Conservation (phyloP, 2,797 vertebrate genomes). For the Synaphobranchus kaupii region DNA sequence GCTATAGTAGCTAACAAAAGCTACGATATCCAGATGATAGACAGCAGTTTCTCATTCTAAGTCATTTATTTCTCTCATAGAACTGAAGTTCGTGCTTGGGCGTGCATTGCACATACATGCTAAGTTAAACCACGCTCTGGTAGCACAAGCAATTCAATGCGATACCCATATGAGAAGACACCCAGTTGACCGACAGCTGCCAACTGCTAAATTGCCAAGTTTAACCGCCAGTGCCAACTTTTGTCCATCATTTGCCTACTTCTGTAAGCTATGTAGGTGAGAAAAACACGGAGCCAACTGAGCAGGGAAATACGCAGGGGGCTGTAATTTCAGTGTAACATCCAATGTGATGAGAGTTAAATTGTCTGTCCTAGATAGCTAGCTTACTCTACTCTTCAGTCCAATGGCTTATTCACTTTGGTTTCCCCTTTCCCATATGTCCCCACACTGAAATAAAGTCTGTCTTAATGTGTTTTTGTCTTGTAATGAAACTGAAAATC, state of each 20-base stretch:
- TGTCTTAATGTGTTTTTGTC: too few relatives aligned
- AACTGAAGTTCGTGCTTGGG: not conserved
- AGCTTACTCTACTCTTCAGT: not conserved
- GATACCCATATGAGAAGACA: not conserved
- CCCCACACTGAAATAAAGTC: not conserved
- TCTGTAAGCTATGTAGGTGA: too few relatives aligned
- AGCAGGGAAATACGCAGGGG: too few relatives aligned
- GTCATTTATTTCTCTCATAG: not conserved
- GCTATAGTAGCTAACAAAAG: not conserved
- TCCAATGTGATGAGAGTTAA: too few relatives aligned
- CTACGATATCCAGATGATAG: not conserved
- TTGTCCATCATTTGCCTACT: too few relatives aligned
- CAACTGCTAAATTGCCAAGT: not conserved
- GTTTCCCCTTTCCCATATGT: not conserved
- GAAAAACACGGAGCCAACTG: too few relatives aligned
- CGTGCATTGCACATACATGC: not conserved
- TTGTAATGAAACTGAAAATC: too few relatives aligned
- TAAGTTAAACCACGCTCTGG: not conserved
- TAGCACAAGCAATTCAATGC: not conserved
- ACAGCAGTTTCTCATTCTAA: not conserved
- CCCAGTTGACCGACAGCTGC: not conserved
- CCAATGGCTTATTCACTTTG: not conserved
- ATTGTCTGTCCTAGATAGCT: not conserved
- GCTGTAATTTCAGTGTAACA: too few relatives aligned
- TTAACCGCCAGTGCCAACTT: not conserved